phyloP scores from a whole-genome alignment of 2,797 vertebrate genomes.

The Phaenicophaeus curvirostris region DNA sequence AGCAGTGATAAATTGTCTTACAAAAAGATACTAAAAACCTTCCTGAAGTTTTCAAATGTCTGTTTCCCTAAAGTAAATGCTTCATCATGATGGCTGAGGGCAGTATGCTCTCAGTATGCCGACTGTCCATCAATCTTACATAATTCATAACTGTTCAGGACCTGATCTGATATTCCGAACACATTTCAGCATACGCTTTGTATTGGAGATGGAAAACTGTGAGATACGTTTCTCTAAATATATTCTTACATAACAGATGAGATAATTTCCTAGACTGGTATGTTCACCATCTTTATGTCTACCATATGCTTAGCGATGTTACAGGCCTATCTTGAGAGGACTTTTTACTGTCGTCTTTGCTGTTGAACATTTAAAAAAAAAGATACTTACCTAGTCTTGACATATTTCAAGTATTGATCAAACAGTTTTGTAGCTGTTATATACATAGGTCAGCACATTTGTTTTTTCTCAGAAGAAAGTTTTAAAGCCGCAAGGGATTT shows the following conservation, averaged over 20 bases:
- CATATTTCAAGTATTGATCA: neutral
- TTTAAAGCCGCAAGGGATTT: conserved; percentile 44
- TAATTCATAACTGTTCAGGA: neutral
- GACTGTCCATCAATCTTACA: neutral
- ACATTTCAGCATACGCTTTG: conserved; percentile 6
- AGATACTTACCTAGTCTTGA: neutral
- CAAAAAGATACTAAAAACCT: neutral
- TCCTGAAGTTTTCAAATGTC: neutral
- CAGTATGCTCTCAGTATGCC: neutral
- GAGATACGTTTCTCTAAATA: neutral
- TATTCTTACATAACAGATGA: conserved; percentile 1
- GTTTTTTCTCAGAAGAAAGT: conserved; percentile 20
- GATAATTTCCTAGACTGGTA: conserved; percentile 1
- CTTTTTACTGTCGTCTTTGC: neutral
- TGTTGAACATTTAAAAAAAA: neutral
- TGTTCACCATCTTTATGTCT: conserved; percentile 22
- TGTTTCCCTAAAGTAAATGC: neutral
- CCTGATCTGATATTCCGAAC: neutral
- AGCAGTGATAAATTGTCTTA: neutral
- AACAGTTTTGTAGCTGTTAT: neutral
- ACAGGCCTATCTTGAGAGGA: neutral
- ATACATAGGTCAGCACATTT: conserved; percentile 26
- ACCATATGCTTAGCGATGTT: neutral
- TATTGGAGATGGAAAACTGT: neutral
- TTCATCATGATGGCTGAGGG: neutral